Evolutionary conservation across 2,888 invertebrate genomes (phyloP), one percentile per base, ranked within the genome.

Genomic region (Saturnia japonica): DNA sequence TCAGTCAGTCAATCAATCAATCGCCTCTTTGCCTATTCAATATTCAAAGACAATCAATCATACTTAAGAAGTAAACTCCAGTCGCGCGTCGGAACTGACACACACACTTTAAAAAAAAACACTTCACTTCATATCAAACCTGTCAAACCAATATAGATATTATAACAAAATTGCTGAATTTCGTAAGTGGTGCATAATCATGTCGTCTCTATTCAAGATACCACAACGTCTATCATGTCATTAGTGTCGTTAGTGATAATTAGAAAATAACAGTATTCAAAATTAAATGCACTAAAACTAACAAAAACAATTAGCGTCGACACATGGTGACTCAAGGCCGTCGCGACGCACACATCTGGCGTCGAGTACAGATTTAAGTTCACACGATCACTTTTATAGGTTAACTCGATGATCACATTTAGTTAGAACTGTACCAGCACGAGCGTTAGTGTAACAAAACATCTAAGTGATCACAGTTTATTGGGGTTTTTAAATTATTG

Each of bases 281-380:
- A 62, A 62, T 34, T 64, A 64, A 64, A 64, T 4, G 64, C 40
- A 22, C 19, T n/a, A 64, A 40, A 22, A 19, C 34, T 34, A 64
- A 64, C 64, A 40, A 34, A 64, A 40, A 64, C 64, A 64, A 64
- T 64, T 64, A 64, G 57, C 57, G 64, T 34, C 64, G 64, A 69
- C 70, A 70, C 54, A 70, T 66, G 66, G 70, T 9, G 64, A 62
- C 64, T 47, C 66, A 70, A 70, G 70, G 70, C 28, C 71, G 51
- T 43, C 28, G 22, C 71, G 51, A 28, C 28, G 22, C 45, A 60
- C 68, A 72, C 75, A 75, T 77, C 74, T 75, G 73, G 72, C 69
- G 73, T 66, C 69, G 69, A 73, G 75, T 77, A 76, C 74, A 79
- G 83, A 82, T 84, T 84, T 71, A 77, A 74, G 81, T 85, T 86